A percentile compares a stretch with the other conserved stretches of the same genome.
Evolutionary conservation across 2,888 invertebrate species (phyloP).

Genomic region (Sussaba pulchella): DNA sequence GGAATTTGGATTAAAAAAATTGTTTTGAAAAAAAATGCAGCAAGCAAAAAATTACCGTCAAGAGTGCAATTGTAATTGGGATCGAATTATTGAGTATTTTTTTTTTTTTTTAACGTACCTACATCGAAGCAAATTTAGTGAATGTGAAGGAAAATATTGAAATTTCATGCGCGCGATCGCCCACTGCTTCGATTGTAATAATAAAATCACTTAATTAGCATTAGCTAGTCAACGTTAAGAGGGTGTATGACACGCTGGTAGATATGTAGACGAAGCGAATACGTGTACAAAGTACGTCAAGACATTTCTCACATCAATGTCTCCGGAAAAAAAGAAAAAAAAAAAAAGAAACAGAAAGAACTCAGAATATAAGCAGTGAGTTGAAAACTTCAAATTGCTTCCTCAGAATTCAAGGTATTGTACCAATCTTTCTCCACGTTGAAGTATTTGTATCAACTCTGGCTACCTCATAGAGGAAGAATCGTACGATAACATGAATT

Average conservation of each 20-base stretch:
- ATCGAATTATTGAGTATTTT: too few species aligned
- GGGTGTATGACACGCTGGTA: conserved; percentile 52
- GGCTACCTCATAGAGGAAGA: too few species aligned
- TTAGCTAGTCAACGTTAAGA: conserved; percentile 79
- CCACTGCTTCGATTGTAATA: conserved; percentile 56
- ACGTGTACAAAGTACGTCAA: conserved; percentile 49
- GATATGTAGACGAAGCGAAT: conserved; percentile 38
- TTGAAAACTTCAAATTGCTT: too few species aligned
- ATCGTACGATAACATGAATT: too few species aligned
- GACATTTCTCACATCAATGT: conserved; percentile 45
- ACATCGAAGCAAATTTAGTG: neutral
- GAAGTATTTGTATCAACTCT: too few species aligned
- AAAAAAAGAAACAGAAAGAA: neutral
- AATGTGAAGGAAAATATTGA: conserved; percentile 24
- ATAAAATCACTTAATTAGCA: conserved; percentile 73
- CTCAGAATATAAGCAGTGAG: too few species aligned
- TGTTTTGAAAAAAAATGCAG: too few species aligned
- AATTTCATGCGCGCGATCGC: conserved; percentile 42
- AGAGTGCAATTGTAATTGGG: too few species aligned
- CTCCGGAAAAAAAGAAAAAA: conserved; percentile 35
- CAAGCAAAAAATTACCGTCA: too few species aligned
- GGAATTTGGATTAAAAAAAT: too few species aligned
- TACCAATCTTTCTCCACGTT: too few species aligned
- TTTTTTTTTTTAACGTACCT: conserved; percentile 25
- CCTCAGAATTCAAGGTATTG: too few species aligned